Conservation (phyloP, 1,140 invertebrate species). For the Trachymyrmex cornetzi region DNA sequence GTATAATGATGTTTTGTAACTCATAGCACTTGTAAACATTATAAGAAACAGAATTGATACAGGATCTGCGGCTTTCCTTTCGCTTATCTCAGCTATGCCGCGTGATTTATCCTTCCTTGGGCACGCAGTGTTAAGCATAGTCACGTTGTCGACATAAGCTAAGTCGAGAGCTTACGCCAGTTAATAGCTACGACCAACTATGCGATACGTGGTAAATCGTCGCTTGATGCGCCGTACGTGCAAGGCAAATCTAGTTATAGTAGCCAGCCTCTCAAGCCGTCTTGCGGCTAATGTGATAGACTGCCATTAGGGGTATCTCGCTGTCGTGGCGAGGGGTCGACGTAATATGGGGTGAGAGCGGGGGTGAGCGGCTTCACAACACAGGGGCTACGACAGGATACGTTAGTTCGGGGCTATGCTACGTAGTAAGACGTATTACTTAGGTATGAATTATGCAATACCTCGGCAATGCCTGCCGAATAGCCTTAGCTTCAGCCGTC, state of each 20-base stretch:
- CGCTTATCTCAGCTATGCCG: slow-evolving; percentile 42
- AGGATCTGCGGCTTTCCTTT: slow-evolving; percentile 3
- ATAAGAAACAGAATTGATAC: slow-evolving; percentile 3
- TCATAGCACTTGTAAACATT: neutral
- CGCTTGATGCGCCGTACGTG: slow-evolving; percentile 70
- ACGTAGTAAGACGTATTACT: slow-evolving; percentile 84
- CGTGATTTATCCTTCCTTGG: slow-evolving; percentile 53
- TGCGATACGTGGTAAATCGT: slow-evolving; percentile 78
- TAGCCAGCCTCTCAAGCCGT: slow-evolving; percentile 73
- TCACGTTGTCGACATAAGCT: slow-evolving; percentile 65
- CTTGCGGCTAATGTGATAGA: slow-evolving; percentile 81
- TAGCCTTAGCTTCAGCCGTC: slow-evolving; percentile 70
- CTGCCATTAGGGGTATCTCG: slow-evolving; percentile 80
- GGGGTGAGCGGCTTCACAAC: slow-evolving; percentile 60
- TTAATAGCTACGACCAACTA: slow-evolving; percentile 64
- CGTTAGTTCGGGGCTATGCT: slow-evolving; percentile 74
- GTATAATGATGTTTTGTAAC: neutral
- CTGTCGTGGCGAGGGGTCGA: slow-evolving; percentile 71
- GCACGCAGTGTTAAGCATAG: slow-evolving; percentile 50
- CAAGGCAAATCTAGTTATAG: slow-evolving; percentile 77
- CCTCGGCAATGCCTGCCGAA: slow-evolving; percentile 74
- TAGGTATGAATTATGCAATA: slow-evolving; percentile 83
- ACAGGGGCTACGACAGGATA: slow-evolving; percentile 67
- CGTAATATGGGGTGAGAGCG: slow-evolving; percentile 55
- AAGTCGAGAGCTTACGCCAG: slow-evolving; percentile 60